Evolutionary conservation across 2,797 vertebrate genomes (phyloP), one percentile per base, ranked within the genome.

Genomic region (Myiothlypis chrysogaster): DNA sequence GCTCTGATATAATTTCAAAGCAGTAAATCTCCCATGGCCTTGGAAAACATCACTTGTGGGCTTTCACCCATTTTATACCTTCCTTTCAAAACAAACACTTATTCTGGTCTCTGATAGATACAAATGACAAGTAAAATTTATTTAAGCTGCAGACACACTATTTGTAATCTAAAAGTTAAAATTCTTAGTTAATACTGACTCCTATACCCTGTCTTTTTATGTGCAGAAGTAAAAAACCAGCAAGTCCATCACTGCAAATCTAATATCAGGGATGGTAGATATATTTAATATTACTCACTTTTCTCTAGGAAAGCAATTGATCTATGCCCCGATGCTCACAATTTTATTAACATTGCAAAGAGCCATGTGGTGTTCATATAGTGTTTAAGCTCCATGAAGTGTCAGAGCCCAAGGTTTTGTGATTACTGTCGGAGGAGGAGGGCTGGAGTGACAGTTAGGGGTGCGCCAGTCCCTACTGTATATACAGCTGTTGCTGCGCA

Each of bases 401-500:
- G 87, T 91, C 81, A 52, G 82, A 9, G 1, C 72, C 79, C 75
- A 56, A 78, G 85, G 55, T 93, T 92, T 90, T 93, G 63, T 94
- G 91, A 66, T 75, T 83, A 55, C 91, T 87, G 85, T 64, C 60
- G 56, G 83, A 77, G 80, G 64, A 94, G 83, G 78, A 55, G 50
- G 87, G 50, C 87, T 72, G 86, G 86, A 94, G 78, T 93, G 97
- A 91, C 94, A 96, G 95, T 97, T 96, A 94, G 92, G 81, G 69
- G 91, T 94, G 92, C 23, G 24, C 87, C 46, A 37, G 92, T 59
- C 77, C 70, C 23, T 90, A 94, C 95, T 97, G 97, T 95, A 96
- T 94, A 95, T 96, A 96, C 91, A 98, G 97, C 96, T 97, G 96
- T 97, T 98, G 96, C 96, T 90, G 78, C 49, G 3, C 87, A 95